Conservation (phyloP, 2,113 vertebrate genomes). For the Phaethon lepturus region DNA sequence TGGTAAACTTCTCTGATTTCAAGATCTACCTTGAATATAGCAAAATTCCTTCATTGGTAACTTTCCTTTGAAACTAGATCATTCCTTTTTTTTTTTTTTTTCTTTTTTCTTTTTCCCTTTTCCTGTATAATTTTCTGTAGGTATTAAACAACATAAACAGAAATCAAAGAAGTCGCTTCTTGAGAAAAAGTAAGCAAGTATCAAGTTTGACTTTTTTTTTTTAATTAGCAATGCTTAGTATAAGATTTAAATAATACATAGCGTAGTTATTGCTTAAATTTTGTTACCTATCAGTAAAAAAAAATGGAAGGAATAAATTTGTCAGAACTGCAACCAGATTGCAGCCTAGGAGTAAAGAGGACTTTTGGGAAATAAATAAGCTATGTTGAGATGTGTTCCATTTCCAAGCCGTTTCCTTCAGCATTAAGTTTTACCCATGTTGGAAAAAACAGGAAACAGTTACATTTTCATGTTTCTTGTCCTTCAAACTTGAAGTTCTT, state of each 20-base stretch:
- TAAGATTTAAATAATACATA: neutral
- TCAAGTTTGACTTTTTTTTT: neutral
- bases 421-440: neutral
- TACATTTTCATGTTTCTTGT: neutral
- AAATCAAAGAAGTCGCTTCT: conserved; percentile 6
- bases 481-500: neutral
- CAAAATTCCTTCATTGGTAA: neutral
- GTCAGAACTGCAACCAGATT: neutral
- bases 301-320: neutral
- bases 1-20: conserved; percentile 62
- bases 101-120: neutral
- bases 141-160: conserved; percentile 35
- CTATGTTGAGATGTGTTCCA: neutral
- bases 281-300: neutral
- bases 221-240: neutral
- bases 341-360: neutral
- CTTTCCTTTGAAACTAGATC: neutral
- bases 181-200: conserved; percentile 71
- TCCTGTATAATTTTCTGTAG: conserved; percentile 35
- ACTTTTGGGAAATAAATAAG: neutral
- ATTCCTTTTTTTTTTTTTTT: neutral
- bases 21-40: neutral
- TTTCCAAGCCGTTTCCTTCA: neutral
- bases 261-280: neutral
- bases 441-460: neutral